Percentiles rank a stretch among this genome's conserved stretches.
Evolutionary conservation across 2,797 vertebrate species (phyloP).

Genomic region (Silurus aristotelis): DNA sequence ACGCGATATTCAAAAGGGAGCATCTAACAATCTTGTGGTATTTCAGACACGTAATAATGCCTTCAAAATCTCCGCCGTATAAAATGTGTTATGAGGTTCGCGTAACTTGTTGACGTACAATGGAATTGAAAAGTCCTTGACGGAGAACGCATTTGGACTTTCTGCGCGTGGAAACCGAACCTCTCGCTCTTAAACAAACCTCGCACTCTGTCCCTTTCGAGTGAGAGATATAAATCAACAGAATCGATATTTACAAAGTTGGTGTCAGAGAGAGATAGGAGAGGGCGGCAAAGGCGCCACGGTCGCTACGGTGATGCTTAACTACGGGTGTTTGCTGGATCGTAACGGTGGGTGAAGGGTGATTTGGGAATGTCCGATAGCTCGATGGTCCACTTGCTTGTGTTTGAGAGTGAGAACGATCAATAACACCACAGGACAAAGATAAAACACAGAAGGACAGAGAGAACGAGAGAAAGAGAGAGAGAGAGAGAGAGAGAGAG

Average conservation of each 20-base stretch:
- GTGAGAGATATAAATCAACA: slow-evolving; percentile 24
- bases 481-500: background rate
- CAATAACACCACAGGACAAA: slow-evolving; percentile 31
- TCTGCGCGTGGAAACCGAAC: background rate
- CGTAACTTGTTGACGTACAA: background rate
- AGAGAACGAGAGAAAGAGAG: background rate
- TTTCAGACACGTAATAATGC: background rate
- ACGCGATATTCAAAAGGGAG: too few relatives aligned
- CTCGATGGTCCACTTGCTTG: slow-evolving; percentile 27
- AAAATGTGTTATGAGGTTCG: background rate
- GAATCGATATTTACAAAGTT: slow-evolving; percentile 30
- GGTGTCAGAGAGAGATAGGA: background rate
- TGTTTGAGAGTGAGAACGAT: slow-evolving; percentile 39
- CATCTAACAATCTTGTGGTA: background rate
- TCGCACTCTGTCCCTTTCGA: background rate
- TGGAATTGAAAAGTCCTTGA: background rate
- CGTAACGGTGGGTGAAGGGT: slow-evolving; percentile 24
- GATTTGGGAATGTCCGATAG: slow-evolving; percentile 35
- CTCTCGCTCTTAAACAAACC: background rate
- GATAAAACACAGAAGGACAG: slow-evolving; percentile 40
- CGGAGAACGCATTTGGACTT: background rate
- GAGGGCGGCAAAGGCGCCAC: background rate
- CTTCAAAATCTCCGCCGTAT: background rate
- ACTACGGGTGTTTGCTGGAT: slow-evolving; percentile 33
- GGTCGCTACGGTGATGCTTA: slow-evolving; percentile 1